Base-by-base conservation (phyloP, 2,797 vertebrate genomes). In the Sebastes melanostomus region DNA sequence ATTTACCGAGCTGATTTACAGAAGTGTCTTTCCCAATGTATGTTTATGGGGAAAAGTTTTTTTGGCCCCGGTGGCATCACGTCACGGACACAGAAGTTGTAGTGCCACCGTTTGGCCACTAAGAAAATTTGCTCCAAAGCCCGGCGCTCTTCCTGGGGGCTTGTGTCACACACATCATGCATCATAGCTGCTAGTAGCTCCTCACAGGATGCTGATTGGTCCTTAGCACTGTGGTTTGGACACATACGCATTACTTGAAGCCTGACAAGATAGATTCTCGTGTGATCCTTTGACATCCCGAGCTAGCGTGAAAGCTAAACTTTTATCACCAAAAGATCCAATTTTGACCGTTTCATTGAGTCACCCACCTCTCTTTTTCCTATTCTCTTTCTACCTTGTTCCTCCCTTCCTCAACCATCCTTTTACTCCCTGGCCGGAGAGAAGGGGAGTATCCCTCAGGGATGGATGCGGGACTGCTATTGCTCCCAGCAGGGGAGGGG, bases 401-500 rank as follows among this genome's bases (percentile, higher is more conserved):
- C 34, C 18, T 62, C 12, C 12, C 2, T 66, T 42, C 29, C 67
- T 76, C 29, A 7, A 7, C 38, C 18, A 6, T 74, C 65, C 54
- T 61, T 66, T 42, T 25, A 27, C 38, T 72, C 54, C 24, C 58
- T 80, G 73, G 69, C 25, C 32, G 24, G 65, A 27, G 32, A 60
- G 61, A 50, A 50, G 38, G 29, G 24, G 20, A 63, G 70, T 27
- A 18, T 56, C 62, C 74, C 20, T 69, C 46, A 66, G 82, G 80
- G 75, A 68, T 86, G 80, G 74, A 85, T 83, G 54, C 22, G 5
- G 73, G 54, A 59, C 70, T 30, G 73, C 65, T 66, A 66, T 80
- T 88, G 81, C 80, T 90, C 95, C 93, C 90, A 92, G 94, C 95
- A 95, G 96, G 95, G 95, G 95, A 27, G 95, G 92, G 92, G 34